Evolutionary conservation across 1,140 invertebrate species (phyloP).

Genomic region (Papilio dardanus): DNA sequence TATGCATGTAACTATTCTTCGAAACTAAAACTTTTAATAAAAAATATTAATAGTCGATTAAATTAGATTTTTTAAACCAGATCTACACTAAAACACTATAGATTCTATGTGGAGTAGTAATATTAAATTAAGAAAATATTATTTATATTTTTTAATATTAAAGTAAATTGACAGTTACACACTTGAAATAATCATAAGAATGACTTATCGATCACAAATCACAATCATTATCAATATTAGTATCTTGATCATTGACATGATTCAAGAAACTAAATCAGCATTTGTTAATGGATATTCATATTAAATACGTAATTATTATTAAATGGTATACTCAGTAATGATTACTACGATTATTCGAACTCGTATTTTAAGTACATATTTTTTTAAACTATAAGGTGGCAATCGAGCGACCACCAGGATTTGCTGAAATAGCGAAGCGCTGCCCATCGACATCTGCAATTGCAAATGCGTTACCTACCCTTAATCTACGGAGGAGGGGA

Average conservation of each 20-base stretch:
- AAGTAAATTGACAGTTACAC: neutral
- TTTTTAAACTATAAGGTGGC: too few species aligned
- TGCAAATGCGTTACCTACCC: too few species aligned
- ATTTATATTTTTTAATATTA: constrained; percentile 20
- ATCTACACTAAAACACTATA: neutral
- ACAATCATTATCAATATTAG: neutral
- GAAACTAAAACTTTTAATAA: too few species aligned
- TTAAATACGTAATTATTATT: neutral
- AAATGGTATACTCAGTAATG: constrained; percentile 8
- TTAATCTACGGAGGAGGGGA: too few species aligned
- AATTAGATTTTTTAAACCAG: too few species aligned
- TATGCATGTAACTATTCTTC: too few species aligned
- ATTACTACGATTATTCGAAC: neutral
- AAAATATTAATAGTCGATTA: too few species aligned
- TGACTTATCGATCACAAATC: constrained; percentile 19
- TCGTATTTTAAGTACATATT: too few species aligned
- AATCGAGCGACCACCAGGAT: too few species aligned
- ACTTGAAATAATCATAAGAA: constrained; percentile 8
- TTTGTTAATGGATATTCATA: neutral
- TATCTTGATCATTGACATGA: neutral
- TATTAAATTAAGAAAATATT: constrained; percentile 24
- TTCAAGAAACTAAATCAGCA: neutral
- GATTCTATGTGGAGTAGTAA: neutral
- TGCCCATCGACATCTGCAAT: too few species aligned
- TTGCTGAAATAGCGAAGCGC: too few species aligned